Evolutionary conservation across 1,140 invertebrate genomes (phyloP), one percentile per base, ranked within the genome.

Genomic region (Calycopis cecrops): DNA sequence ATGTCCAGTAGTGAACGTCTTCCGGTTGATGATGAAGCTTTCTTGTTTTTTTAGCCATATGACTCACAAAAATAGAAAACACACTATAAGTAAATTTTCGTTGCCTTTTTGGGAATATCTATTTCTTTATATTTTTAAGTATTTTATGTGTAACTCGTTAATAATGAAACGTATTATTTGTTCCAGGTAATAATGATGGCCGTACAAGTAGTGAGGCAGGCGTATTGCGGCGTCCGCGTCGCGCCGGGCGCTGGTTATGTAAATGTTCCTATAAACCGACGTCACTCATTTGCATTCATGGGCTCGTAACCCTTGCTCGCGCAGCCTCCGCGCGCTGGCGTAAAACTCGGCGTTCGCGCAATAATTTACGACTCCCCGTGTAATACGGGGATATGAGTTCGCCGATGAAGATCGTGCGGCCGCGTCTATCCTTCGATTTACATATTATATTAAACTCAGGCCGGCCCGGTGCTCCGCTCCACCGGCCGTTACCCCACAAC

Each of bases 401-500:
- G 70, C 67, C 68, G 67, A 69, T 69, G 64, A 71, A 59, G 65
- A 76, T 63, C 69, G 65, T 69, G 67, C 80, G 77, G 77, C 75
- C 77, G 71, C 73, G 65, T 63, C 71, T 68, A 72, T 67, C 73
- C 71, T 82, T 79, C 79, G 78, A 86, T 86, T 85, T 86, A 82
- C 83, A 86, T 86, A 86, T 85, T 86, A 86, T 86, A 86, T 86
- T 86, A 86, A 86, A 86, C 60, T 73, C 71, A 67, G 71, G 63
- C 67, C 52, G 51, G 59, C 68, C 65, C 73, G 68, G 69, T 67
- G 63, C 60, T 67, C 71, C 60, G 57, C 73, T 73, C 75, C 71
- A 76, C 79, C 78, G 78, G 77, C 81, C 84, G 80, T 87, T 81
- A 82, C 76, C 76, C 69, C 75, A 68, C 65, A 85, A 84, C 81